Conservation (phyloP, 1,140 invertebrate species). For the Orius insidiosus region DNA sequence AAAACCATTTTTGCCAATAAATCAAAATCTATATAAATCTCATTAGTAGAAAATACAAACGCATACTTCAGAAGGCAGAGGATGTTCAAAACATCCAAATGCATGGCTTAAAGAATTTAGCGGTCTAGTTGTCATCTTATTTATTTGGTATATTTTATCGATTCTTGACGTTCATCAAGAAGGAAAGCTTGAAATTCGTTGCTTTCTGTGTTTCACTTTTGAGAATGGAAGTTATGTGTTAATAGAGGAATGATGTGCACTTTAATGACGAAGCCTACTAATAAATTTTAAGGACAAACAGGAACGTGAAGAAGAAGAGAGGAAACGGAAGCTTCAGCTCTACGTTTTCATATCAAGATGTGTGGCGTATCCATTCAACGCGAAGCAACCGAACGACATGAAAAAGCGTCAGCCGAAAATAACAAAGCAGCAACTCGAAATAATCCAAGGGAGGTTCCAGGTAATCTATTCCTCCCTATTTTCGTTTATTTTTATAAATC, state of each 20-base stretch:
- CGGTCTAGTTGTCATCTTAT: too few relatives aligned
- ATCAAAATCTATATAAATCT: too few relatives aligned
- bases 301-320: constrained; percentile 81
- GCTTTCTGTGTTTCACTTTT: constrained; percentile 1
- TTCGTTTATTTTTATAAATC: constrained; percentile 6
- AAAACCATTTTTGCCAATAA: too few relatives aligned
- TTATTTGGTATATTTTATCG: too few relatives aligned
- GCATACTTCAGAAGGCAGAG: too few relatives aligned
- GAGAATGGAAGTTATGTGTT: not conserved
- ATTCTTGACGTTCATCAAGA: too few relatives aligned
- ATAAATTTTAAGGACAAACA: constrained; percentile 45
- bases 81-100: too few relatives aligned
- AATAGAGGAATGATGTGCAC: not conserved
- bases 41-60: too few relatives aligned
- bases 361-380: constrained; percentile 97
- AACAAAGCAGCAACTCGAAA: constrained; percentile 87
- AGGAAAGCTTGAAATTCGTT: too few relatives aligned
- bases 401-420: constrained; percentile 82
- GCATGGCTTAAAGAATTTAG: too few relatives aligned
- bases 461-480: constrained; percentile 28
- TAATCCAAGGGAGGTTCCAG: constrained; percentile 88
- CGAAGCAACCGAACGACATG: constrained; percentile 97
- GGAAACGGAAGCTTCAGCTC: constrained; percentile 81
- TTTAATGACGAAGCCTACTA: not conserved
- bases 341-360: constrained; percentile 98